These are phyloP conservation scores for Oreamnos americanus DNA, from an alignment of 2,113 vertebrate genomes.

Conservation along the genomic window DNA sequence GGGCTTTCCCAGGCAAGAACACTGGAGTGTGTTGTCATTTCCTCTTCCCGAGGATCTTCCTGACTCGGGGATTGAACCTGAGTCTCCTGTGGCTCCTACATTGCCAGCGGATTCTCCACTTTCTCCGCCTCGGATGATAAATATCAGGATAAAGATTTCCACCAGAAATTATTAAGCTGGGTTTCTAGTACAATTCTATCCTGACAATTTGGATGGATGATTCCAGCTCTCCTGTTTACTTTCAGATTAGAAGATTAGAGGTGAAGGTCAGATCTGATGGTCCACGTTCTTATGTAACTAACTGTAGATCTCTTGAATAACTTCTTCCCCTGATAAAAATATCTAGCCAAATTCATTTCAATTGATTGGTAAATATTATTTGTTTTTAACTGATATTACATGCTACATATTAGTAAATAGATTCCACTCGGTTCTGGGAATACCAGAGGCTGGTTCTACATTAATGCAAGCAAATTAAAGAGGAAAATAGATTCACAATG, in stretches of 20 bases:
- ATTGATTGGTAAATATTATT: background rate
- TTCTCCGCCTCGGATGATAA: background rate
- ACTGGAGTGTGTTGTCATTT: background rate
- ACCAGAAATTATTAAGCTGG: background rate
- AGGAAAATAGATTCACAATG: background rate
- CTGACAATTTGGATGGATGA: background rate
- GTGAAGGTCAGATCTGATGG: background rate
- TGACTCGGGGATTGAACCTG: background rate
- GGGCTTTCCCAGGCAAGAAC: background rate
- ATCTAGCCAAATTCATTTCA: slow-evolving; percentile 8
- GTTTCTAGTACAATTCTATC: background rate
- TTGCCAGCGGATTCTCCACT: background rate
- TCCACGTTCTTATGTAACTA: background rate
- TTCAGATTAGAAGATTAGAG: background rate
- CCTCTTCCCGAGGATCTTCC: background rate
- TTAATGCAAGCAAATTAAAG: background rate
- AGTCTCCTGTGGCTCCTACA: background rate
- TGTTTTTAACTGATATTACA: background rate
- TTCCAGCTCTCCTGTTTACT: background rate
- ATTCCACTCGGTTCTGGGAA: background rate
- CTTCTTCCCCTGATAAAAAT: background rate
- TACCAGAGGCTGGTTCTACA: background rate
- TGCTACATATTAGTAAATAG: background rate
- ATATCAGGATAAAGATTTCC: background rate
- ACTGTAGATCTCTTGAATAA: background rate